Base-by-base conservation (phyloP, 2,888 invertebrate genomes). In the Drosophila infuscata region DNA sequence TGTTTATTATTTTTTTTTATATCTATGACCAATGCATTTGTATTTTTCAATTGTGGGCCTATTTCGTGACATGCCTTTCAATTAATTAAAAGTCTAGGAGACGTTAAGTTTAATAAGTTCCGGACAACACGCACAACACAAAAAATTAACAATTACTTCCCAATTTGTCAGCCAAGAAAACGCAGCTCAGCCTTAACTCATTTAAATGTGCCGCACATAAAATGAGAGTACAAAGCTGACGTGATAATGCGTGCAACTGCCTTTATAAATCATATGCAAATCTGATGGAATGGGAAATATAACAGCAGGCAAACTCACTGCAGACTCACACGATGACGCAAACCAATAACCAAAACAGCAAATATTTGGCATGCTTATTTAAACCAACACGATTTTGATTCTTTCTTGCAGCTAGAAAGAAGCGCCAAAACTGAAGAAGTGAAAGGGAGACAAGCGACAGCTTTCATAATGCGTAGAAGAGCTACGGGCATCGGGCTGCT, bases 131-230 rank as follows among this genome's bases (percentile, higher is more conserved):
- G 51, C 43, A 15, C 49, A 35, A 52, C 30, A n/a, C 59, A 76
- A 54, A 35, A 82, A 59, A 59, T 68, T 20, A 72, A 64, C 70
- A 73, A 66, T 71, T 73, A 71, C 85, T 89, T 89, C 87, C 88
- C 83, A 79, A 78, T 89, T 90, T 75, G 83, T 84, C 79, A 84
- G 78, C 72, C 62, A 70, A 75, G 25, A 8, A 51, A 53, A 69
- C 59, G 20, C 59, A 69, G 51, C 66, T 58, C 53, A 52, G 51
- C 33, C 56, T 52, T 56, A 68, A 20, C 58, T 74, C 49, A 85
- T 86, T 77, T 48, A 52, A 63, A 86, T 84, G 79, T 66, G 56
- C 30, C 51, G 46, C 69, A 72, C 71, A 69, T 71, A 74, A 61
- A 69, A 48, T 63, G 74, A 61, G 82, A 76, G 82, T 77, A 81